Base-by-base conservation (phyloP, 2,113 vertebrate species). In the Macroglossus sobrinus region DNA sequence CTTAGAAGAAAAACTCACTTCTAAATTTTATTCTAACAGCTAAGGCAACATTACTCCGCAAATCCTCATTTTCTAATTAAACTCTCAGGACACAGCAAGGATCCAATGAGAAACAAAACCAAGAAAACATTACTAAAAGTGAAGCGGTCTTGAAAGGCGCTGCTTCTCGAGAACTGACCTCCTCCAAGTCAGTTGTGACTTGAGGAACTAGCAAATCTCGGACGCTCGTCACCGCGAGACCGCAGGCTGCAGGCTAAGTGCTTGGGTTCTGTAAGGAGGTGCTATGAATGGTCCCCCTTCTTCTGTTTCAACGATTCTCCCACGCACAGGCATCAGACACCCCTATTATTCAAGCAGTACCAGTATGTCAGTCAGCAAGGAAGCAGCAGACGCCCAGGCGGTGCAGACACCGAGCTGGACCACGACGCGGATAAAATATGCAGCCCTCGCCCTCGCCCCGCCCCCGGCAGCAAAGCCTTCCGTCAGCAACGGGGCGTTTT, bases 381-480 rank as follows among this genome's bases (percentile, higher is more conserved):
- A 74, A 24, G 38, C 43, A 22, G 68, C 18, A 61, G n/a, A 40
- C 6, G 22, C 22, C 35, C 9, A 1, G 0, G n/a, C 72, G n/a
- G 59, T 26, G 47, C 47, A 50, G 47, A 50, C 47, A 15, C 47
- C 14, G 21, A 45, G 45, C 38, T 1, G 35, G 24, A n/a, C 84
- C 0, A 0, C 26, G 30, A 21, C 1, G 24, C 40, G 0, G 47
- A 18, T 3, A 38, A n/a, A 28, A 59, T 0, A 76, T 1, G 2
- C 13, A 5, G 8, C 90, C 16, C 30, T 71, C 45, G 7, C 2
- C 43, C 11, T 13, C 47, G 47, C 2, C 13, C 47, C 43, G 6
- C 4, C 21, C 14, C 47, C 53, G 0, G n/a, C 63, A 13, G 8
- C 3, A 3, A 45, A 18, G 84, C 55, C 45, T 30, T 5, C n/a